Base-by-base conservation (phyloP, 1,140 invertebrate species). In the Drosophila tani region DNA sequence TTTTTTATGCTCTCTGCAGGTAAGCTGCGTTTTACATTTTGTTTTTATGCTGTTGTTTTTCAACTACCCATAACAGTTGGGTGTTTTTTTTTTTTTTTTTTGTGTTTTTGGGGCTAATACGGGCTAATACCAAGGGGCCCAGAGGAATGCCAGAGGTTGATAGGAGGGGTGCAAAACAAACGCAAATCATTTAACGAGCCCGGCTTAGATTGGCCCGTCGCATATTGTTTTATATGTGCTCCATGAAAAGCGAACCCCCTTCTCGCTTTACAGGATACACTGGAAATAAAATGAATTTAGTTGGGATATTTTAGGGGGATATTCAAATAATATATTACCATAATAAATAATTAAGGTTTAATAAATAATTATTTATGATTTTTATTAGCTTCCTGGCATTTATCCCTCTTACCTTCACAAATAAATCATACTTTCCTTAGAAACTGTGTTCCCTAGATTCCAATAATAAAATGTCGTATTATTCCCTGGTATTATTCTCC, bases 151-250 rank as follows among this genome's bases (percentile, higher is more conserved):
- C 7, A 47, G 14, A 14, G 3, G 19, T 47, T 7, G 53, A 6
- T 19, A n/a, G n/a, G 24, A 58, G 63, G 67, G 79, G 81, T 60
- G 65, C 58, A 66, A 75, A 79, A 75, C 82, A 82, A 79, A 91
- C 79, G 86, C 85, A 90, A 90, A 82, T 91, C 86, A 90, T 91
- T 90, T 91, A 91, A 90, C 85, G 85, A 90, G 81, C 81, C 70
- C 53, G 57, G 85, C 81, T 88, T 88, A 90, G 81, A 85, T 79
- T 79, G 71, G 64, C 8, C 65, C 32, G 9, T 35, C 63, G 64
- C 85, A 82, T 90, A 91, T 90, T 90, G 82, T 90, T 90, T 90
- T 90, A 85, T 90, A 91, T 85, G 80, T 73, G 58, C 14, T 56
- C 55, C 55, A 38, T 27, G 50, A 45, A 27, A 8, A 49, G 45